Evolutionary conservation across 2,797 vertebrate genomes (phyloP).

Genomic region (Argyrosomus regius): DNA sequence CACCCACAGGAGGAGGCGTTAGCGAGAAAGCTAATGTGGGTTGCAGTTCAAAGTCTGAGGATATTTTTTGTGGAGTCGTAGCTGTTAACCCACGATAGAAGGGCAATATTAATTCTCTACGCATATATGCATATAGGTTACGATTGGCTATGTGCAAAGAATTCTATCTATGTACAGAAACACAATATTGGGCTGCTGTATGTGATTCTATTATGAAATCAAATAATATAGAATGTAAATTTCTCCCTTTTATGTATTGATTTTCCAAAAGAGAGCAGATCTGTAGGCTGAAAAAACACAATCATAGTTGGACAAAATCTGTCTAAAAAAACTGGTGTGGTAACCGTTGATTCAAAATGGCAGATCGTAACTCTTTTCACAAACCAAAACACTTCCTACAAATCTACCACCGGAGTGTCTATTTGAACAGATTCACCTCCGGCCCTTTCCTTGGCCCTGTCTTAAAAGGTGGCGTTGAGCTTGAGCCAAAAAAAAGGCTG

Average conservation of each 20-base stretch:
- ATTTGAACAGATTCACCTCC: conserved; percentile 18
- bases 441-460: conserved; percentile 28
- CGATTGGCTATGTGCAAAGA: neutral
- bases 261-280: neutral
- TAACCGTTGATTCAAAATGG: neutral
- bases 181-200: neutral
- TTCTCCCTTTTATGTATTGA: neutral
- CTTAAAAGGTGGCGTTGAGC: conserved; percentile 48
- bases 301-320: neutral
- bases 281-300: neutral
- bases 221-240: neutral
- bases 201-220: neutral
- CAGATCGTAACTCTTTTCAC: conserved; percentile 3
- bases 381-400: conserved; percentile 11
- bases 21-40: neutral
- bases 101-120: neutral
- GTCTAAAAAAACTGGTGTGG: neutral
- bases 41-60: neutral
- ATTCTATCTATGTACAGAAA: neutral
- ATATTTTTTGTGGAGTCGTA: neutral
- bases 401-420: conserved; percentile 27
- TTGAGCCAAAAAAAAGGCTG: conserved; percentile 65
- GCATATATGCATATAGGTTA: neutral
- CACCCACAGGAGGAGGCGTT: neutral
- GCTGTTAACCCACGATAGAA: neutral